Conservation (phyloP, 2,888 invertebrate genomes). For the Hypsopygia costalis region DNA sequence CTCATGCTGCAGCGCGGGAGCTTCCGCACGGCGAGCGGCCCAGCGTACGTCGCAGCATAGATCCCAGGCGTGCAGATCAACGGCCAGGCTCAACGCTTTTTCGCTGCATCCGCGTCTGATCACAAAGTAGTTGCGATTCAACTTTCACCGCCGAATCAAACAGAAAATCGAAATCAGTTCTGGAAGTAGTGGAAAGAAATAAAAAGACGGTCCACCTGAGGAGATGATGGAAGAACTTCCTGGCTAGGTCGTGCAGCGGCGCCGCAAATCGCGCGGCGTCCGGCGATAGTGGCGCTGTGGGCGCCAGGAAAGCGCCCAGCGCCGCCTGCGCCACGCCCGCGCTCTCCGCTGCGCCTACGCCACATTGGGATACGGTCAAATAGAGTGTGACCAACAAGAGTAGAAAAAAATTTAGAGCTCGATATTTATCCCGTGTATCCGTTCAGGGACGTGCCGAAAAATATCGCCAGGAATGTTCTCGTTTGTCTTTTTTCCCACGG, state of each 20-base stretch:
- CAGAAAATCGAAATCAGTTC: too few species aligned
- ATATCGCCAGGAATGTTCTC: too few species aligned
- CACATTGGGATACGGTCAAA: too few species aligned
- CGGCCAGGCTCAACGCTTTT: slow-evolving; percentile 91
- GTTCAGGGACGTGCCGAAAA: too few species aligned
- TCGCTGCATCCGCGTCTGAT: slow-evolving; percentile 85
- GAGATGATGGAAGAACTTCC: slow-evolving; percentile 93
- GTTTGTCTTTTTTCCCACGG: too few species aligned
- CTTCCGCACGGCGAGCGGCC: slow-evolving; percentile 70
- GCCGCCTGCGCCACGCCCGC: slow-evolving; percentile 84
- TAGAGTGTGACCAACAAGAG: too few species aligned
- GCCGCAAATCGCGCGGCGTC: slow-evolving; percentile 90
- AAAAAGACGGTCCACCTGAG: slow-evolving; percentile 78
- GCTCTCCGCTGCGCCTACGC: slow-evolving; percentile 32
- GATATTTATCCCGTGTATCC: too few species aligned
- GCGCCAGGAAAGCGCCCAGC: slow-evolving; percentile 89
- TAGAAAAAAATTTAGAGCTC: too few species aligned
- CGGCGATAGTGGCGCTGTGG: slow-evolving; percentile 86
- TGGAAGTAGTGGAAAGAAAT: neutral
- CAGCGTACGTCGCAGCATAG: slow-evolving; percentile 91
- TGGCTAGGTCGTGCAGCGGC: slow-evolving; percentile 89
- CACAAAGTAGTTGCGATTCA: too few species aligned
- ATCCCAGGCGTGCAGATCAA: slow-evolving; percentile 92
- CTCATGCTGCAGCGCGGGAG: slow-evolving; percentile 66
- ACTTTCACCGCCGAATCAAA: too few species aligned